Evolutionary conservation across 2,888 invertebrate species (phyloP), one percentile per base, ranked within the genome.

Genomic region (Thymelicus acteon): DNA sequence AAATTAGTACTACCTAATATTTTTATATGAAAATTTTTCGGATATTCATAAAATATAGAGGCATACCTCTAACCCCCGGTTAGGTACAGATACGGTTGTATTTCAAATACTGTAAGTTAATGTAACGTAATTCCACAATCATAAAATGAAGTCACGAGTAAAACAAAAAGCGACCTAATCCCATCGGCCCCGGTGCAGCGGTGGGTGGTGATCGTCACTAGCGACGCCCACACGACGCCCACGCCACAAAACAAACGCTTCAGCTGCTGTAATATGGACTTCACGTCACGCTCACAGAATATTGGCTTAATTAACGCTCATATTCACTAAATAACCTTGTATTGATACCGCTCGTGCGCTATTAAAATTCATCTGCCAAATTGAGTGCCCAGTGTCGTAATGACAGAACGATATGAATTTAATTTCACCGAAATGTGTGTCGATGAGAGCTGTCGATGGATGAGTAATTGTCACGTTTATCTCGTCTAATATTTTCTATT

Each of bases 151-250:
- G 7, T 15, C 49, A 19, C 8, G 2, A 8, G 19, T 54, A 24
- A 12, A 54, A 10, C 8, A 54, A 54, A 54, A 54, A 54, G 52
- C 54, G 12, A 54, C 24, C 24, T 54, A 24, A 54, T 54, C 54
- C 24, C 24, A 8, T 24, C 4, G 24, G 6, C 24, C 5, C 37
- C 57, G 52, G 75, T 75, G 76, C 24, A 12, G 37, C 57, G 52
- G 75, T 75, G 76, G 74, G 76, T 72, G 76, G 66, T 52, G 52
- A 72, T 75, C 74, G 75, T 76, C 76, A 72, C 13, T 61, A 3
- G 31, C 31, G 31, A 31, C 72, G 73, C 71, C 72, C 67, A 63
- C 74, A 31, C 73, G 66, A 52, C 71, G 66, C 71, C 72, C 70
- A 66, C 49, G 6, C 52, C 40, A 44, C 58, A 60, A 6, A 8